Percentiles rank a stretch among this genome's conserved stretches.
phyloP scores from a whole-genome alignment of 2,113 vertebrate species.

The Nibea albiflora region DNA sequence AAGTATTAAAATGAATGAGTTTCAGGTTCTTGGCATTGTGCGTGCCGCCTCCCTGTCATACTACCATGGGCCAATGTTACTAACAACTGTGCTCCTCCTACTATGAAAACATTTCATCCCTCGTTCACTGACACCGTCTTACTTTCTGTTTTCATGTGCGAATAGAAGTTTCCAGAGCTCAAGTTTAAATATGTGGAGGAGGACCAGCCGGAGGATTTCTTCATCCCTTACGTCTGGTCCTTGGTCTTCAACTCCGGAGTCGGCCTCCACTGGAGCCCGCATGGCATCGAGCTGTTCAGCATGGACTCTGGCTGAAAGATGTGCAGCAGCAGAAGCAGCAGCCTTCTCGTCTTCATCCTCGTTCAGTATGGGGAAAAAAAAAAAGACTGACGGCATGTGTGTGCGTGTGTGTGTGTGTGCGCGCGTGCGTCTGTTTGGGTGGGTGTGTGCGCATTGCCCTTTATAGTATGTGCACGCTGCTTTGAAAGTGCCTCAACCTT shows the following conservation, averaged over 20 bases:
- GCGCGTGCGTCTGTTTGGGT: constrained; percentile 30
- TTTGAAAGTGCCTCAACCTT: constrained; percentile 83
- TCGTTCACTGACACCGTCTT: not conserved
- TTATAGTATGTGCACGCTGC: constrained; percentile 71
- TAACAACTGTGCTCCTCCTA: not conserved
- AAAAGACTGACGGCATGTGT: constrained; percentile 40
- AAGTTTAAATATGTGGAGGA: constrained; percentile 99
- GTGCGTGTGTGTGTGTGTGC: constrained; percentile 31
- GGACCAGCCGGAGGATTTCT: constrained; percentile 98
- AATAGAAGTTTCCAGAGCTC: constrained; percentile 96
- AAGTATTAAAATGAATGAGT: too few species aligned
- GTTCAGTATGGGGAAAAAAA: constrained; percentile 25
- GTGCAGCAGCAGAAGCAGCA: constrained; percentile 8
- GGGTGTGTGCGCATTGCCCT: constrained; percentile 50
- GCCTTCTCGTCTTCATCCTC: constrained; percentile 7
- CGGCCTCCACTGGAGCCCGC: constrained; percentile 94
- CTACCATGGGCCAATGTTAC: not conserved
- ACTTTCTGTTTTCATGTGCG: constrained; percentile 23
- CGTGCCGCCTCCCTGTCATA: too few species aligned
- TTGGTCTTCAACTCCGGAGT: constrained; percentile 94
- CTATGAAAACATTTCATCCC: not conserved
- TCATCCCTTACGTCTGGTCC: constrained; percentile 98
- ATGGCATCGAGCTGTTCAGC: constrained; percentile 94
- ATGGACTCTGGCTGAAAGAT: constrained; percentile 92
- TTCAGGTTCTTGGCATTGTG: too few species aligned